Evolutionary conservation across 2,797 vertebrate genomes (phyloP).

Genomic region (Lepidocolaptes lacrymiger): DNA sequence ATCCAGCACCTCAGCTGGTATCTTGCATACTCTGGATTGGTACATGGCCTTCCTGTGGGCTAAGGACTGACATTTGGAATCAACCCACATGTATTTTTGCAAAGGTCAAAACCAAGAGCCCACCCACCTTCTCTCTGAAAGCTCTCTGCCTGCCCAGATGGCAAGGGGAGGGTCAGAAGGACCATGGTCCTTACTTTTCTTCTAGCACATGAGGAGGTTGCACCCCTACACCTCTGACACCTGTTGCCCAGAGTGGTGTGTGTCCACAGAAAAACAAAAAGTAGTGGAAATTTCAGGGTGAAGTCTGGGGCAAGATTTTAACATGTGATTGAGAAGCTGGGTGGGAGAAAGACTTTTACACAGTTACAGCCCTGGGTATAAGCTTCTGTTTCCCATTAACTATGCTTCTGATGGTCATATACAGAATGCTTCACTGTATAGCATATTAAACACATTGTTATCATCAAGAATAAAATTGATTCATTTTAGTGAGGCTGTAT

Average conservation of each 20-base stretch:
- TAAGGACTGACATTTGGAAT: background rate
- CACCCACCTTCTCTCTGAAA: background rate
- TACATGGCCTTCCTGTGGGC: background rate
- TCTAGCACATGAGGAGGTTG: fast-evolving
- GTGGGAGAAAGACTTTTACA: background rate
- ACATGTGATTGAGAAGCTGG: background rate
- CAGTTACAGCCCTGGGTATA: background rate
- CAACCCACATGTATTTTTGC: fast-evolving
- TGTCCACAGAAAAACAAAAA: background rate
- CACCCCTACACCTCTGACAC: background rate
- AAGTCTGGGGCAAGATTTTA: background rate
- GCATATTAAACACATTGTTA: slow-evolving; percentile 1
- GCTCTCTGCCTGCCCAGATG: background rate
- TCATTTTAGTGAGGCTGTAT: background rate
- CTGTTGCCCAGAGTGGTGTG: background rate
- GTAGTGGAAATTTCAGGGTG: background rate
- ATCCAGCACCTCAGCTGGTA: background rate
- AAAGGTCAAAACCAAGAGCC: background rate
- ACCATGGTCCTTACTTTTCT: background rate
- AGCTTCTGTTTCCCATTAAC: background rate
- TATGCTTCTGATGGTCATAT: background rate
- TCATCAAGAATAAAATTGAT: background rate
- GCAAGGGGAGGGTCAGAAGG: background rate
- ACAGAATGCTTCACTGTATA: background rate
- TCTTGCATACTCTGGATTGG: background rate